Conservation (phyloP, 1,140 invertebrate genomes). For the Geopemphigus sp. region DNA sequence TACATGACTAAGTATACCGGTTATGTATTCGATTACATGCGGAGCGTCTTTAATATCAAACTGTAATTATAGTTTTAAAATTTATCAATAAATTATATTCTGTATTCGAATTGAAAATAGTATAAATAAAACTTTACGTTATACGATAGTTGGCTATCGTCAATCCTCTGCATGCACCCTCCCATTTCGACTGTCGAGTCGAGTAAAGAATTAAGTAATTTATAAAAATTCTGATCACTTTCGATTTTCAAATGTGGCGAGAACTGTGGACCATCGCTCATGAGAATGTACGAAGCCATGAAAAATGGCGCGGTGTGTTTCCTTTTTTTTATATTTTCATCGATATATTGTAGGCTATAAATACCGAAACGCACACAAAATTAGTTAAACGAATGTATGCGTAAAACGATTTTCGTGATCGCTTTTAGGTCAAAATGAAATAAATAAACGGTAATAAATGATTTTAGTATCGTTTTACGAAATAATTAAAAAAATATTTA, state of each 20-base stretch:
- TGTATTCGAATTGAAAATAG: not conserved
- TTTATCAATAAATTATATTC: not conserved
- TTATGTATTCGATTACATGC: not conserved
- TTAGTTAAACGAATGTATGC: not conserved
- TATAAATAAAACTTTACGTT: conserved; percentile 1
- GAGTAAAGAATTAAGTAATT: conserved; percentile 8
- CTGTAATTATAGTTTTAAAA: conserved; percentile 18
- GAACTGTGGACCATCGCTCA: not conserved
- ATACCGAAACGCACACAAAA: not conserved
- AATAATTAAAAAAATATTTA: not conserved
- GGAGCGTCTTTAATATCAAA: not conserved
- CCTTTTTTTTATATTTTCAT: not conserved
- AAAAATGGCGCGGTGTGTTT: not conserved
- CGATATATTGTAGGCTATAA: conserved; percentile 31
- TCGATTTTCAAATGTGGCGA: conserved; percentile 15
- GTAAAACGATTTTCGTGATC: not conserved
- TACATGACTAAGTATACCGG: not conserved
- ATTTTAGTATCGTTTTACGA: not conserved
- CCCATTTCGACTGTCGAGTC: not conserved
- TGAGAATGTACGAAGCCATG: not conserved
- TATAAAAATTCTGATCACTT: not conserved
- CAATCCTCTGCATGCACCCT: conserved; percentile 13
- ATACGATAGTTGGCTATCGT: not conserved
- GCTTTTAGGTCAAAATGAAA: not conserved
- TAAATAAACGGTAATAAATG: not conserved